Evolutionary conservation across 2,113 vertebrate genomes (phyloP), one percentile per base, ranked within the genome.

Genomic region (Neopipo cinnamomea): DNA sequence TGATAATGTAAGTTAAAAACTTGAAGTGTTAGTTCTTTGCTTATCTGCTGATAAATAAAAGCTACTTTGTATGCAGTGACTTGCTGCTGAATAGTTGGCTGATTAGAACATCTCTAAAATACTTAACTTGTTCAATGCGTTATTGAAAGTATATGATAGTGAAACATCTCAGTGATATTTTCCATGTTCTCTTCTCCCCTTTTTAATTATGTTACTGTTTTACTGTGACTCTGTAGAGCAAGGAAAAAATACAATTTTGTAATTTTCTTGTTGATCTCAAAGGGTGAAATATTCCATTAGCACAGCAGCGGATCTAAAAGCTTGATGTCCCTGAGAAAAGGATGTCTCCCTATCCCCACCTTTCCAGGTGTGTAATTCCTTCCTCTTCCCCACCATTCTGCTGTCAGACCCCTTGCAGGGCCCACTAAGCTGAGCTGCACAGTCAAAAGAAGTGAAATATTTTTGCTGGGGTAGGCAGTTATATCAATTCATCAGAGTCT

Each of bases 41-140:
- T 22, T 71, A 50, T 67, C 70, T 88, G 46, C 61, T 81, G 74
- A 72, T 75, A 95, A 81, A 89, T 91, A 87, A 90, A 81, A 91
- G 61, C 65, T 78, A 24, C 56, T 78, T 94, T 16, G 74, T 47
- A 76, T 66, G 19, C 68, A 89, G 59, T 66, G 65, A 70, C 61
- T 85, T 85, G 65, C 33, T 16, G 18, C 65, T 95, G 91, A 89
- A 67, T 53, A 95, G 61, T 3, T 85, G 70, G 25, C 74, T 90
- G 81, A 93, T 85, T 93, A 75, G 53, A 67, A 66, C 19, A n/a
- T 31, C 65, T 62, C 65, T 73, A 39, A 89, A 93, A 88, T 70
- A 75, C 77, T 84, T 74, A 76, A 73, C 77, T 78, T 93, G 37
- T 67, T 89, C 47, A 50, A 50, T 88, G 65, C 71, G 67, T 93